A percentile compares a stretch with the other conserved stretches of the same genome.
Conservation (phyloP, 2,113 vertebrate species). For the Pterocles orientalis region DNA sequence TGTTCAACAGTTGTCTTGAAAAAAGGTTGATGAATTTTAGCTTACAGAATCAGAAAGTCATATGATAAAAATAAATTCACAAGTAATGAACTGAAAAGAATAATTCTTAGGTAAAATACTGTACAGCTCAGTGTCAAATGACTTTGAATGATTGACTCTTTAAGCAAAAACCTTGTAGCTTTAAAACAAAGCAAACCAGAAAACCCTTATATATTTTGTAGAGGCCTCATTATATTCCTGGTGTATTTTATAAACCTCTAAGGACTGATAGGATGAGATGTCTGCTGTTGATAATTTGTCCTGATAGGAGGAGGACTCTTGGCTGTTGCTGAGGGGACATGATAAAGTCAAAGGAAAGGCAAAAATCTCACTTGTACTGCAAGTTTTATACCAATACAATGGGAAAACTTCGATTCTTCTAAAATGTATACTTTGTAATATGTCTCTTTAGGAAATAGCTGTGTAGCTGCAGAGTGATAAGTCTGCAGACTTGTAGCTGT, state of each 20-base stretch:
- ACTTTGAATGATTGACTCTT: neutral
- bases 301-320: neutral
- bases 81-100: neutral
- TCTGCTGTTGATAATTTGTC: neutral
- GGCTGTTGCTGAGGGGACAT: neutral
- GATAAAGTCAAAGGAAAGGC: neutral
- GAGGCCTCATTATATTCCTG: neutral
- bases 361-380: neutral
- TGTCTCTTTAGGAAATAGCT: neutral
- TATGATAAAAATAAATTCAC: neutral
- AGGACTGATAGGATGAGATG: neutral
- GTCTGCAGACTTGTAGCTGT: neutral
- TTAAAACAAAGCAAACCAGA: neutral
- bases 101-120: neutral
- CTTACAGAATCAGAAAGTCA: neutral
- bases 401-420: neutral
- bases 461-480: neutral
- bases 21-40: neutral
- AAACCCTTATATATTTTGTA: neutral
- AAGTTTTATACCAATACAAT: neutral
- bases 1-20: neutral
- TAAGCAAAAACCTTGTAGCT: neutral
- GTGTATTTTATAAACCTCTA: neutral
- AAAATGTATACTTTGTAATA: neutral
- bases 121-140: neutral